These are phyloP conservation scores for Papilio machaon DNA, from an alignment of 1,140 invertebrate genomes.

Conservation along the genomic window DNA sequence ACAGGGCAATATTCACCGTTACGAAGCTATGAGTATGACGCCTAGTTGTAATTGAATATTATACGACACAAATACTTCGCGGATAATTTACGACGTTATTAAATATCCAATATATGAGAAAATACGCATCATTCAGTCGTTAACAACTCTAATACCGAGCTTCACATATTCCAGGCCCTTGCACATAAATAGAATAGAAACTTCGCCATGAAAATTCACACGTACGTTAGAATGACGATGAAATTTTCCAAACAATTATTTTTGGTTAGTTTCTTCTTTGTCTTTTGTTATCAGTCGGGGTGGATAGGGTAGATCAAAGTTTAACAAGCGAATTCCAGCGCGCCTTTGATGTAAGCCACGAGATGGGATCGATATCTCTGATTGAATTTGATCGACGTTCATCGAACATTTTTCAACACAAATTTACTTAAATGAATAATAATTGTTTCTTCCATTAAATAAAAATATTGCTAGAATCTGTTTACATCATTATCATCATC, in stretches of 20 bases:
- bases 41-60: slow-evolving; percentile 4
- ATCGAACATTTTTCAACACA: not conserved
- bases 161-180: slow-evolving; percentile 8
- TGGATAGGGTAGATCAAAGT: not conserved
- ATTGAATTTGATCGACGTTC: not conserved
- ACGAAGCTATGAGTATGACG: not conserved
- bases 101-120: slow-evolving; percentile 34
- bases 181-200: slow-evolving; percentile 14
- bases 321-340: not conserved
- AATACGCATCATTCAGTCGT: slow-evolving; percentile 27
- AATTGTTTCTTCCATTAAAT: not conserved
- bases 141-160: slow-evolving; percentile 29
- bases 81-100: slow-evolving; percentile 31
- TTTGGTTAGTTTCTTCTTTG: not conserved
- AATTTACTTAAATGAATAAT: not conserved
- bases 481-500: no score
- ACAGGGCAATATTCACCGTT: not conserved
- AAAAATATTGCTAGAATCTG: no score
- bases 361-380: not conserved
- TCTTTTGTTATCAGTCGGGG: not conserved
- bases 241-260: not conserved
- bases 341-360: not conserved
- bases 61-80: not conserved
- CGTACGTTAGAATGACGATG: slow-evolving; percentile 1
- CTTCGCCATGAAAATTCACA: not conserved